Conservation (phyloP, 2,113 vertebrate genomes). For the Oncorhynchus nerka region DNA sequence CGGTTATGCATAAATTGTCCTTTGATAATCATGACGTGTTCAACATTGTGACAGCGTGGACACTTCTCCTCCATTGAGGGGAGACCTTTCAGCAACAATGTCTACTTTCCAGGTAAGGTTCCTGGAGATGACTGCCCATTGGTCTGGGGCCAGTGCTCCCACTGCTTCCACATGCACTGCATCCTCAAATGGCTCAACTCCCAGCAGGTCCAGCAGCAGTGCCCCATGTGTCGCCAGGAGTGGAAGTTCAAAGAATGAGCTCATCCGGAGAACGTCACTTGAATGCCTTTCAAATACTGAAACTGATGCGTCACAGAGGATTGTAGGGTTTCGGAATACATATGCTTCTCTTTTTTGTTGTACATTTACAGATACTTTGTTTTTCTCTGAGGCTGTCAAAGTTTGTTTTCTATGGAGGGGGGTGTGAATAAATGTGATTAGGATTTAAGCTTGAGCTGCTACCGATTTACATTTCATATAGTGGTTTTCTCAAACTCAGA, state of each 20-base stretch:
- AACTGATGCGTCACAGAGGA: not conserved
- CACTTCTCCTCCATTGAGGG: not conserved
- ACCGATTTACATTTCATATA: too few species aligned
- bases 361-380: not conserved
- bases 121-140: slow-evolving; percentile 95
- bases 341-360: not conserved
- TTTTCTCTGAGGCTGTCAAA: too few species aligned
- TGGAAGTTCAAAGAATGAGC: slow-evolving; percentile 97
- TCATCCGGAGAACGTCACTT: not conserved
- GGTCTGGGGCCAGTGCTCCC: slow-evolving; percentile 97
- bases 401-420: too few species aligned
- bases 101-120: slow-evolving; percentile 82
- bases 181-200: slow-evolving; percentile 98
- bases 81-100: not conserved
- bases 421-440: too few species aligned
- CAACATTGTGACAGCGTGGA: too few species aligned
- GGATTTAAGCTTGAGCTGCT: too few species aligned
- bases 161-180: slow-evolving; percentile 99
- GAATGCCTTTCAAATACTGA: slow-evolving; percentile 5
- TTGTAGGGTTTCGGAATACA: not conserved
- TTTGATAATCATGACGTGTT: too few species aligned
- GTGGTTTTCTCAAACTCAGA: too few species aligned
- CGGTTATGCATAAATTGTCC: too few species aligned
- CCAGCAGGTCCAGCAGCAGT: slow-evolving; percentile 96
- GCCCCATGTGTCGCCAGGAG: slow-evolving; percentile 97